phyloP scores from a whole-genome alignment of 2,113 vertebrate species.

The Plotosus lineatus region DNA sequence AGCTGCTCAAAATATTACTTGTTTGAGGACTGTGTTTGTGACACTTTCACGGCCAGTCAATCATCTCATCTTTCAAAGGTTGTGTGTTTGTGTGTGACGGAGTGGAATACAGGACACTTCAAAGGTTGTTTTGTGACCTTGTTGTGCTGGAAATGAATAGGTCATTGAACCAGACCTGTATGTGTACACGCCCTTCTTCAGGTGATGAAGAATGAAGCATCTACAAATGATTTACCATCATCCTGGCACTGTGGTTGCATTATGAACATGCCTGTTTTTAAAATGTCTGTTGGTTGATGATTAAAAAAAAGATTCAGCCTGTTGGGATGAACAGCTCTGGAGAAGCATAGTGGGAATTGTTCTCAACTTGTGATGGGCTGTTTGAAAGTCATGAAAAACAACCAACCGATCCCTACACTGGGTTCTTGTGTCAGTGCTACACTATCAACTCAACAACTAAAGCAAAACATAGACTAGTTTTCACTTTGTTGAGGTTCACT shows the following conservation, averaged over 20 bases:
- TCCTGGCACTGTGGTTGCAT: background rate
- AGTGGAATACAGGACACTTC: background rate
- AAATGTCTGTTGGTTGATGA: background rate
- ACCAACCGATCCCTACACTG: background rate
- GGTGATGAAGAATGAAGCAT: background rate
- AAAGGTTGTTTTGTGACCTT: constrained; percentile 19
- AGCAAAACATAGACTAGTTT: background rate
- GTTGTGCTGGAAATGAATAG: constrained; percentile 5
- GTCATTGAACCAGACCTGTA: background rate
- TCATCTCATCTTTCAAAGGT: background rate
- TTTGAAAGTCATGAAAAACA: background rate
- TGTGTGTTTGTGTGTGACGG: background rate
- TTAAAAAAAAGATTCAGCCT: background rate
- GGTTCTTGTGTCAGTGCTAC: background rate
- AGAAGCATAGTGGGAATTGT: background rate
- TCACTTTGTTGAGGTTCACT: background rate
- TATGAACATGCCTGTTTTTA: background rate
- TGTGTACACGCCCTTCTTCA: background rate
- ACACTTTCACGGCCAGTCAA: background rate
- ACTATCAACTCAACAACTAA: background rate
- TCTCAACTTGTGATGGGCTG: background rate
- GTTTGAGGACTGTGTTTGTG: background rate
- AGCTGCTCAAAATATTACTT: background rate
- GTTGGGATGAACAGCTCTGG: background rate
- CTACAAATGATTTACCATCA: constrained; percentile 13